Base-by-base conservation (phyloP, 2,888 invertebrate genomes). In the Nebria brevicollis region DNA sequence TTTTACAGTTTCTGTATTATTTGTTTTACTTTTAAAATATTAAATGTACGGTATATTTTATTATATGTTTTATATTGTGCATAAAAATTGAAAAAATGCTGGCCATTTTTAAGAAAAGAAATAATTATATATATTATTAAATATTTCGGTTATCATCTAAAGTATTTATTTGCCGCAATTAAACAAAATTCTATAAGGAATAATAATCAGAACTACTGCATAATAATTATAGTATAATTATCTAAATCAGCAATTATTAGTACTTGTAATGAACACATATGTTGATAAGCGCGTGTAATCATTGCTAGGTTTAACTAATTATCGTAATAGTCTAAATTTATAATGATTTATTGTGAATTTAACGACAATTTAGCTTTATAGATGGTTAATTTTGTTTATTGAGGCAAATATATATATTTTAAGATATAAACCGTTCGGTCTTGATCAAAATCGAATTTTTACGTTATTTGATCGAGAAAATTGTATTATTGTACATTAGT, bases 11-110 rank as follows among this genome's bases (percentile, higher is more conserved):
- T 54, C 15, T 75, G 54, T 72, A 8, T 75, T 64, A 64, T 25
- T 20, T 74, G 34, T 64, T 76, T 66, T 34, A 41, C 26, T 66
- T 66, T 66, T 68, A 68, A 26, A 68, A 68, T 68, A 68, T 66
- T 66, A 26, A 76, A 76, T 66, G 76, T 34, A 34, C 34, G 34
- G 34, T 77, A 77, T 72, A 64, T 78, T 78, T 74, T 66, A 78
- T 66, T 78, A 41, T 78, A 78, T 78, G 73, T 78, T 78, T 78
- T 78, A 66, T 78, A 78, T 77, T 78, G 66, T 78, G 73, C 74
- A 78, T 78, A 73, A 66, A 77, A 77, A 72, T 72, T 34, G 1
- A 34, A 72, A 72, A 78, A 78, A 78, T 78, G 78, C 78, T 78
- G 78, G 78, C 65, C 78, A 78, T 78, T 78, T 54, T 78, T 73